Conservation (phyloP, 1,140 invertebrate genomes). For the Euura saliciscinereae region DNA sequence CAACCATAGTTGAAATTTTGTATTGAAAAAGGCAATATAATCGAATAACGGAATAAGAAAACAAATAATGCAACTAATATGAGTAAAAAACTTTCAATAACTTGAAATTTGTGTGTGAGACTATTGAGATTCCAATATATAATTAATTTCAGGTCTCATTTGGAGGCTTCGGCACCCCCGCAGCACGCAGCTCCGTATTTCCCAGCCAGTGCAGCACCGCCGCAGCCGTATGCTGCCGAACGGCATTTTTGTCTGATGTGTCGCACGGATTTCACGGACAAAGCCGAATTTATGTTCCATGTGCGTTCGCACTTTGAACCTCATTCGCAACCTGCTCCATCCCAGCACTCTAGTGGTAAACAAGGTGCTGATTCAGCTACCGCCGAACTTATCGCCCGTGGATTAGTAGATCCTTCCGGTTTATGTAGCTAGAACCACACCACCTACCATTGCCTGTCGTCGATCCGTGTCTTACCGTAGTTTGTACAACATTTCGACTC, state of each 20-base stretch:
- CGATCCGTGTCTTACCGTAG: constrained; percentile 55
- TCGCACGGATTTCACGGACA: constrained; percentile 68
- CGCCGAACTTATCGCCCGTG: constrained; percentile 67
- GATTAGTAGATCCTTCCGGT: constrained; percentile 67
- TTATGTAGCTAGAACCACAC: constrained; percentile 64
- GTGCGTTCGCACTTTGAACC: constrained; percentile 70
- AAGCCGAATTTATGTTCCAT: constrained; percentile 74
- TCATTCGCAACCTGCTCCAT: constrained; percentile 51
- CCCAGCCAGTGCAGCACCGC: constrained; percentile 57
- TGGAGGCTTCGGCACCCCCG: constrained; percentile 49
- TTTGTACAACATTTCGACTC: constrained; percentile 36
- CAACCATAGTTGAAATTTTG: too few species aligned
- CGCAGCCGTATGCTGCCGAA: constrained; percentile 58
- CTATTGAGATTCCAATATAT: too few species aligned
- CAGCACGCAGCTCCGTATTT: constrained; percentile 58
- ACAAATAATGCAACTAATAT: too few species aligned
- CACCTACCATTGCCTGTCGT: constrained; percentile 33
- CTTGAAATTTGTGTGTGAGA: too few species aligned
- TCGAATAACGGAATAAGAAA: too few species aligned
- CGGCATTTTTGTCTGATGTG: constrained; percentile 71
- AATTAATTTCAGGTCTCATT: constrained; percentile 45
- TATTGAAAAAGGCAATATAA: too few species aligned
- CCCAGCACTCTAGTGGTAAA: constrained; percentile 45
- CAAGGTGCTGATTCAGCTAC: constrained; percentile 62
- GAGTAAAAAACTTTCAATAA: too few species aligned